Evolutionary conservation across 2,888 invertebrate genomes (phyloP).

Genomic region (Syrista parreyssii): DNA sequence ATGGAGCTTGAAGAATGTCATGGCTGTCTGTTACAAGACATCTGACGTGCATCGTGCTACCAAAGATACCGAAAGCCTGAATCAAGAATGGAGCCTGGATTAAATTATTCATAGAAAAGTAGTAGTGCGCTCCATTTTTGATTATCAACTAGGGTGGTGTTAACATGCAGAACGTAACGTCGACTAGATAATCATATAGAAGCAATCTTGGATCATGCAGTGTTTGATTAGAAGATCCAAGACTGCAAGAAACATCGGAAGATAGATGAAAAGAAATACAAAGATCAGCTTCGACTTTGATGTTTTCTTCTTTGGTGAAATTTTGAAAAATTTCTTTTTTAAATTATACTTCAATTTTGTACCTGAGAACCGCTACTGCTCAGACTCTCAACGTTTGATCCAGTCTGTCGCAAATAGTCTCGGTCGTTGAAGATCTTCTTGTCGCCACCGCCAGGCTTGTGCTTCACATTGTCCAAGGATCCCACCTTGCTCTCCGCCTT

Average conservation of each 20-base stretch:
- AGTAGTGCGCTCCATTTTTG: not conserved
- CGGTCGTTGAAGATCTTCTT: slow-evolving; percentile 95
- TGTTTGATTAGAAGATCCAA: not conserved
- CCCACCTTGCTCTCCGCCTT: slow-evolving; percentile 94
- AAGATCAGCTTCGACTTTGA: not conserved
- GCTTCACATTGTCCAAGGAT: slow-evolving; percentile 89
- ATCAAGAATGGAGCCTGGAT: not conserved
- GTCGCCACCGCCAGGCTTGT: slow-evolving; percentile 93
- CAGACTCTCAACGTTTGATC: slow-evolving; percentile 55
- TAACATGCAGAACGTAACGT: not conserved
- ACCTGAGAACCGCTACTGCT: slow-evolving; percentile 62
- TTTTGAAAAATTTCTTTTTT: not conserved
- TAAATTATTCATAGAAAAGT: not conserved
- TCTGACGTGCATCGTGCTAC: not conserved
- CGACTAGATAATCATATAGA: not conserved
- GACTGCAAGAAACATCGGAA: not conserved
- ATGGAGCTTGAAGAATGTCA: not conserved
- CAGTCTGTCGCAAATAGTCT: slow-evolving; percentile 85
- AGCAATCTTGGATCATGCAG: not conserved
- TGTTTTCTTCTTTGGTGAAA: not conserved
- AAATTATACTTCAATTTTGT: slow-evolving; percentile 13
- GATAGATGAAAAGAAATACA: not conserved
- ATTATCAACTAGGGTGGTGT: not conserved
- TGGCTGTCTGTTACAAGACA: not conserved
- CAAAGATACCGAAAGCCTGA: not conserved